Base-by-base conservation (phyloP, 1,140 invertebrate genomes). In the Sycophaga agraensis region DNA sequence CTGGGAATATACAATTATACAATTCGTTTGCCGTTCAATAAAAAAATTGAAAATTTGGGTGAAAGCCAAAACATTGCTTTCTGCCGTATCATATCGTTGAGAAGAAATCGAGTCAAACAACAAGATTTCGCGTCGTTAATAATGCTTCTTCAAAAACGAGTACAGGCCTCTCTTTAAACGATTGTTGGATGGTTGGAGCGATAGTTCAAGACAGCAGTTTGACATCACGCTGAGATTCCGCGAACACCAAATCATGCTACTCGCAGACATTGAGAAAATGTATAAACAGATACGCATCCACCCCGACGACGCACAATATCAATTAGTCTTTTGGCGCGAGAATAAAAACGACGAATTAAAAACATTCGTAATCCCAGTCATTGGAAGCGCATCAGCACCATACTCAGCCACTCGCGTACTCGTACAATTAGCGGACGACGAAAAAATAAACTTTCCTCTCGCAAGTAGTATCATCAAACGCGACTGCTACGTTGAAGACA, bases 181-280 rank as follows among this genome's bases (percentile, higher is more conserved):
- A 70, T n/a, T 55, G 39, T 11, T 24, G 71, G 16, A 37, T 63
- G 24, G 19, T 62, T 2, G 71, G 69, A 17, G 74, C 75, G 0
- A 65, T 69, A 28, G 42, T 78, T 0, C 70, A 70, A 16, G 63
- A 70, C 17, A 58, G 66, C 11, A 46, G 71, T 7, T 67, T 9
- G 22, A 64, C 6, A 53, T 73, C 24, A 19, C 73, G 1, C 12
- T 72, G 0, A 54, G 68, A 1, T 26, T 56, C 70, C 35, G 71
- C 24, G 0, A 6, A 39, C 58, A 60, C 34, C 37, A 45, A 43
- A 51, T 56, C 11, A 54, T 57, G 0, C n/a, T 65, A n/a, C 42
- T 22, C 0, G 63, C 63, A 1, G 58, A 70, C 35, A 63, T 67
- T 16, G 39, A 45, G 11, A 60, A 74, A 50, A 68, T 68, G 61